A percentile compares a stretch with the other conserved stretches of the same genome.
Conservation (phyloP, 37 sponge, comb jelly and placozoan genomes). For the Agelas oroides region DNA sequence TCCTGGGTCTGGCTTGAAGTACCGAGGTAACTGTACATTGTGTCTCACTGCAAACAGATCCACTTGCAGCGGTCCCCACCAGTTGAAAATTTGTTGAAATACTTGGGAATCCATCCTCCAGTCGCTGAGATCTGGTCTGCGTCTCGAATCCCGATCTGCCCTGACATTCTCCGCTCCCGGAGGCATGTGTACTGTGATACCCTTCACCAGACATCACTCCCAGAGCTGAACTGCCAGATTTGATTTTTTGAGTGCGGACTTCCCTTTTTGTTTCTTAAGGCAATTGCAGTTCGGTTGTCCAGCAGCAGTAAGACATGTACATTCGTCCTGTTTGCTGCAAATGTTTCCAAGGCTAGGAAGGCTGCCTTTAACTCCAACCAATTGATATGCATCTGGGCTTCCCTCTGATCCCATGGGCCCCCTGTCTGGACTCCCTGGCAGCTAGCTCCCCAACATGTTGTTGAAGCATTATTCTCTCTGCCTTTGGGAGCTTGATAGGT, state of each 20-base stretch:
- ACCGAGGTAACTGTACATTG: conserved; percentile 20
- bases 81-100: background rate
- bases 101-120: background rate
- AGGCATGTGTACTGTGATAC: conserved; percentile 12
- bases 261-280: conserved; percentile 44
- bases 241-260: conserved; percentile 20
- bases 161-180: conserved; percentile 21
- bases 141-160: conserved; percentile 30
- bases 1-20: too few relatives aligned
- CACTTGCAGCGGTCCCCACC: background rate
- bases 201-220: conserved; percentile 49
- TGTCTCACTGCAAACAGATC: conserved; percentile 14
- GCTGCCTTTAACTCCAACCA: conserved; percentile 51
- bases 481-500: background rate
- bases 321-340: background rate
- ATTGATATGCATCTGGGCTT: conserved; percentile 40
- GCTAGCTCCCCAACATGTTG: conserved; percentile 40
- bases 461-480: conserved; percentile 30
- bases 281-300: conserved; percentile 30
- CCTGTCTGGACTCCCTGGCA: conserved; percentile 35
- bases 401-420: conserved; percentile 39
- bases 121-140: background rate
- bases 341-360: conserved; percentile 32
- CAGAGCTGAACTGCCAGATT: conserved; percentile 38
- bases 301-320: background rate